Conservation (phyloP, 2,113 vertebrate species). For the Scophthalmus maximus region DNA sequence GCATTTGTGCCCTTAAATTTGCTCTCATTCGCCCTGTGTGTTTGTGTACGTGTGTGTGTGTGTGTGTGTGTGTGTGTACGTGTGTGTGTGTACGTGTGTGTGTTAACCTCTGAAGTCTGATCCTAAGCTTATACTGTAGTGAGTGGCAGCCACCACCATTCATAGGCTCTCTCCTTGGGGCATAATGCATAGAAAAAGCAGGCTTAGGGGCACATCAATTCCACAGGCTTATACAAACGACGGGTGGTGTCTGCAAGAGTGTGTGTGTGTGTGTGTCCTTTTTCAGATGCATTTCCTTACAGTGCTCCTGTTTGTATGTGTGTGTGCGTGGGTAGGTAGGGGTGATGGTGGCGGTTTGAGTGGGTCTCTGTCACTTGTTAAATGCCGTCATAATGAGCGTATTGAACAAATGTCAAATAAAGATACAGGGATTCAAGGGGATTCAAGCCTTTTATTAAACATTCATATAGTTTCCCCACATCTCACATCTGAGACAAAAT, state of each 20-base stretch:
- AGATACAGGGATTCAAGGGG: conserved; percentile 64
- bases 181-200: conserved; percentile 69
- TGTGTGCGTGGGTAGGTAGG: background rate
- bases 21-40: conserved; percentile 4
- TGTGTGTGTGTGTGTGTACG: conserved; percentile 38
- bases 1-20: conserved; percentile 38
- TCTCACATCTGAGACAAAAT: conserved; percentile 70
- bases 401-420: conserved; percentile 74
- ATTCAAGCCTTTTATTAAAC: conserved; percentile 70
- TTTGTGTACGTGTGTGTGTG: conserved; percentile 15
- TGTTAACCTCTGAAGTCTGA: conserved; percentile 67
- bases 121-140: conserved; percentile 67
- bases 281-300: conserved; percentile 12
- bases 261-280: conserved; percentile 1
- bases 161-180: conserved; percentile 64
- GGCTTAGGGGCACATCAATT: conserved; percentile 78
- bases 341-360: background rate
- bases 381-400: conserved; percentile 69
- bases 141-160: conserved; percentile 69
- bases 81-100: conserved; percentile 25
- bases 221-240: conserved; percentile 65
- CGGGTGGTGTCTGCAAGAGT: conserved; percentile 21
- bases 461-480: conserved; percentile 55
- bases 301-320: background rate
- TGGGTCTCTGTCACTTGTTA: conserved; percentile 53